Evolutionary conservation across 1,140 invertebrate genomes (phyloP), one percentile per base, ranked within the genome.

Genomic region (Tetramorium parvispinum): DNA sequence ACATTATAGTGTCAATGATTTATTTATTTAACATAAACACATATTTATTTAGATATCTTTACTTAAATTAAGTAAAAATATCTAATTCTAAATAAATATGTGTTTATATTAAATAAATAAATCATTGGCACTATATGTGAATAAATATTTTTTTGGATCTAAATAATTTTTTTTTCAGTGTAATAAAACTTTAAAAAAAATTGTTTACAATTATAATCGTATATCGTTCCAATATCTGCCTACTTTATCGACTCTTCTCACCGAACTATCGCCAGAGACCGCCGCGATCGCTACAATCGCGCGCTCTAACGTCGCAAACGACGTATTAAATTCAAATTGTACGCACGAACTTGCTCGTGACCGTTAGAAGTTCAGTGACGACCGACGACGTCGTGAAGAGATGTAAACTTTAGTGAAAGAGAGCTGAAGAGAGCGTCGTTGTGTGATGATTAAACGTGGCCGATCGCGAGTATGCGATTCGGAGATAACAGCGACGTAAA

Each of bases 271-370:
- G n/a, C 21, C 21, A 81, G 37, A 51, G 1, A 8, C 11, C 77
- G 40, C 16, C 5, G n/a, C 24, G 3, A 27, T 51, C 21, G 16
- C 51, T 37, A 0, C 32, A 66, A 5, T 10, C 49, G 65, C 21
- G 40, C 53, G 37, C 75, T 37, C 57, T 79, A 24, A 24, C 16
- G 57, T 79, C 37, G 51, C 21, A 37, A 46, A 4, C 27, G 5
- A 27, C 10, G 40, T 57, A 66, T 46, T 53, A 68, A 37, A 79
- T 85, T 85, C n/a, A 66, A 79, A 79, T 66, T 16, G 8, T 37
- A 53, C 40, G n/a, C 61, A 81, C 32, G 37, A 27, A 53, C 10
- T 16, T 43, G 5, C 4, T 27, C 11, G 16, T 11, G 13, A 81
- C 78, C 78, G 78, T 85, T 65, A 79, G 6, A 27, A 53, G 61